Conservation (phyloP, 2,797 vertebrate genomes). For the Gouania willdenowi region DNA sequence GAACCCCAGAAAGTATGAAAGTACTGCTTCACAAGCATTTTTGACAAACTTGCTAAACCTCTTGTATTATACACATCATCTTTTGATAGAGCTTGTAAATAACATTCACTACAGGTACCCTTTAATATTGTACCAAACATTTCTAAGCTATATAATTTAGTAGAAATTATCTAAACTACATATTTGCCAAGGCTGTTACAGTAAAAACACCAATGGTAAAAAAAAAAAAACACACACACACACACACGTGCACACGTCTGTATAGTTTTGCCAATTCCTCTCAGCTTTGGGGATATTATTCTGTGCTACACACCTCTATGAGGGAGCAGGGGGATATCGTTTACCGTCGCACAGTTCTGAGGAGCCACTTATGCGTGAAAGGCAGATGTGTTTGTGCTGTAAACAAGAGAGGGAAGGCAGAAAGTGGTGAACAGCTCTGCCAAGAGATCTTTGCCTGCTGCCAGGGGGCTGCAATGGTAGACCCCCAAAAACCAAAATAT, state of each 20-base stretch:
- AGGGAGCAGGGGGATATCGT: constrained; percentile 47
- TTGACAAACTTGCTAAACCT: too few relatives aligned
- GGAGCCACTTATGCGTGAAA: constrained; percentile 66
- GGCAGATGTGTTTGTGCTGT: constrained; percentile 69
- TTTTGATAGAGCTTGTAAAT: too few relatives aligned
- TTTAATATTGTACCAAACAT: too few relatives aligned
- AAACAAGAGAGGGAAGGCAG: constrained; percentile 56
- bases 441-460: constrained; percentile 45
- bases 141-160: too few relatives aligned
- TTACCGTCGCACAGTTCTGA: constrained; percentile 53
- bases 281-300: constrained; percentile 50
- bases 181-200: too few relatives aligned
- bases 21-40: too few relatives aligned
- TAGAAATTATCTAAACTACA: too few relatives aligned
- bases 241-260: constrained; percentile 6
- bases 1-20: too few relatives aligned
- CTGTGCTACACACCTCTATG: constrained; percentile 41
- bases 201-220: too few relatives aligned
- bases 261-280: constrained; percentile 46
- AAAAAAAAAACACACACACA: neutral
- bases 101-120: too few relatives aligned
- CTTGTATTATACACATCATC: too few relatives aligned
- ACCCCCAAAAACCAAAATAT: constrained; percentile 24
- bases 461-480: constrained; percentile 32
- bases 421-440: constrained; percentile 41